Evolutionary conservation across 2,888 invertebrate genomes (phyloP).

Genomic region (Brachylomia viminalis): DNA sequence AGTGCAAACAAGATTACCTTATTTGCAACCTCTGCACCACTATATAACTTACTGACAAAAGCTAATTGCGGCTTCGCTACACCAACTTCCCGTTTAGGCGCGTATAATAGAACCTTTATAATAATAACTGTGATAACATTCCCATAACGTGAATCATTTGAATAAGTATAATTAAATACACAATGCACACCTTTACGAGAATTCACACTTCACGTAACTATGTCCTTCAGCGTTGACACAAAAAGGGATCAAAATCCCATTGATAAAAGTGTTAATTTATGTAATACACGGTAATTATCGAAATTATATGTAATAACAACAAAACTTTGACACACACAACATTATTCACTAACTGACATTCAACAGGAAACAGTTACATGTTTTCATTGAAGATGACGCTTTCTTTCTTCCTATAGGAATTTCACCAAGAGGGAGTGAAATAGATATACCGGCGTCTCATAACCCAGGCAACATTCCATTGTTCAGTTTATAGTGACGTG

Average conservation of each 20-base stretch:
- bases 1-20: conserved; percentile 71
- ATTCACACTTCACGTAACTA: conserved; percentile 67
- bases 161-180: conserved; percentile 76
- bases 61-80: conserved; percentile 64
- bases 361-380: conserved; percentile 71
- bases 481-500: conserved; percentile 68
- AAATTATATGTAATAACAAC: conserved; percentile 85
- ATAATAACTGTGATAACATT: conserved; percentile 84
- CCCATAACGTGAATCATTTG: conserved; percentile 87
- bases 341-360: conserved; percentile 82
- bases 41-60: conserved; percentile 57
- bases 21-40: conserved; percentile 47
- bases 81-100: conserved; percentile 80
- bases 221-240: conserved; percentile 62
- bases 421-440: conserved; percentile 62
- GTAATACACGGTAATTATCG: conserved; percentile 75
- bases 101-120: conserved; percentile 78
- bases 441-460: conserved; percentile 73
- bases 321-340: conserved; percentile 87
- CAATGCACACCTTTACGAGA: conserved; percentile 75
- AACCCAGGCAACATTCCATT: conserved; percentile 58
- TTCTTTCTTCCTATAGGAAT: conserved; percentile 56
- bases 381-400: conserved; percentile 55
- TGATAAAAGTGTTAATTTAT: conserved; percentile 77
- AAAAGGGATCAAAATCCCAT: conserved; percentile 76